Conservation (phyloP, 2,797 vertebrate genomes). For the Bradypodion ventrale region DNA sequence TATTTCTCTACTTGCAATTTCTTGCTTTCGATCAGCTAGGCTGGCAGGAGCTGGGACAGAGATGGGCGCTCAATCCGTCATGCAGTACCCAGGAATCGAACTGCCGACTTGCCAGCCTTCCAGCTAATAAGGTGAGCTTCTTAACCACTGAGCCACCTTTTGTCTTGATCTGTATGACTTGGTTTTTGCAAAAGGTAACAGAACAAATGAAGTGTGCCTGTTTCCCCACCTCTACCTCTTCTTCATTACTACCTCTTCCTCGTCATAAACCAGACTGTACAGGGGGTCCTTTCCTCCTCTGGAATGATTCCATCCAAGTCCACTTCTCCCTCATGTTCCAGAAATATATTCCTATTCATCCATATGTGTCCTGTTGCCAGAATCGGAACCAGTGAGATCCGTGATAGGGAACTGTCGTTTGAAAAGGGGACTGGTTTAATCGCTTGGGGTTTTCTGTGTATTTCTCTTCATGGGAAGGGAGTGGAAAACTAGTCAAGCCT, state of each 20-base stretch:
- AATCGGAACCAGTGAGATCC: constrained; percentile 37
- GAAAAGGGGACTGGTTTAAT: constrained; percentile 26
- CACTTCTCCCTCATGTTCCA: too few relatives aligned
- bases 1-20: too few relatives aligned
- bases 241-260: not conserved
- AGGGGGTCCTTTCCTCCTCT: too few relatives aligned
- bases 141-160: constrained; percentile 30
- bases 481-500: constrained; percentile 21
- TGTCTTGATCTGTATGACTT: constrained; percentile 23
- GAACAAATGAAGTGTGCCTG: not conserved
- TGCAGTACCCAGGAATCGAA: too few relatives aligned
- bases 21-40: too few relatives aligned
- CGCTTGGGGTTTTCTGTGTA: constrained; percentile 24
- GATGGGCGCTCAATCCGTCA: too few relatives aligned
- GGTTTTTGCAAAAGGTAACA: constrained; percentile 7
- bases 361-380: not conserved
- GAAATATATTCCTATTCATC: not conserved
- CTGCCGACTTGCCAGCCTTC: too few relatives aligned
- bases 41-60: too few relatives aligned
- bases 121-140: too few relatives aligned
- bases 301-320: too few relatives aligned
- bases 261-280: too few relatives aligned
- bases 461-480: constrained; percentile 28
- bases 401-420: constrained; percentile 45
- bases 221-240: too few relatives aligned